These are phyloP conservation scores for Aphidius ervi DNA, from an alignment of 1,140 invertebrate species.

Conservation along the genomic window DNA sequence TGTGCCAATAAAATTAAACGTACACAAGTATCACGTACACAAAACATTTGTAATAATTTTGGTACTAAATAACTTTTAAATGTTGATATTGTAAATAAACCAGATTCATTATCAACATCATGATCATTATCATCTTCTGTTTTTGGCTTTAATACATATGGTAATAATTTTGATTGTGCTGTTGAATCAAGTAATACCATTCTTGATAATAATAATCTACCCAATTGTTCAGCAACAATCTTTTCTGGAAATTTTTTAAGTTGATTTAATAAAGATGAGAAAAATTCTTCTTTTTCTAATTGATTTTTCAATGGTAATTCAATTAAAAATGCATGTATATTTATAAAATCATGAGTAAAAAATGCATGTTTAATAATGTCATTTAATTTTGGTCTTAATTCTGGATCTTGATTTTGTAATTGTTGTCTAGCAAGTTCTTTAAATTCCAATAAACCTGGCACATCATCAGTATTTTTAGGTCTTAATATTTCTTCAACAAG, in stretches of 20 bases:
- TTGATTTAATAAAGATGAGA: slow-evolving; percentile 63
- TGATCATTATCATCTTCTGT: slow-evolving; percentile 4
- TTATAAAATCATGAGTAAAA: slow-evolving; percentile 79
- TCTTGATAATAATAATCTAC: slow-evolving; percentile 70
- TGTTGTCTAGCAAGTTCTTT: slow-evolving; percentile 62
- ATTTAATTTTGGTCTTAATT: slow-evolving; percentile 59
- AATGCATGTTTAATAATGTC: slow-evolving; percentile 67
- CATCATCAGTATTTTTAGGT: slow-evolving; percentile 59
- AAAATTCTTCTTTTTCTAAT: slow-evolving; percentile 72
- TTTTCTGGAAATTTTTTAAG: slow-evolving; percentile 70
- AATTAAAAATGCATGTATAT: slow-evolving; percentile 74
- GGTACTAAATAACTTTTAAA: slow-evolving; percentile 70
- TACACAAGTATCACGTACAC: slow-evolving; percentile 72
- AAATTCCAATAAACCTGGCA: slow-evolving; percentile 65
- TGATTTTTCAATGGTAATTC: slow-evolving; percentile 75
- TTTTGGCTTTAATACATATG: slow-evolving; percentile 68
- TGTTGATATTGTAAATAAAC: slow-evolving; percentile 61
- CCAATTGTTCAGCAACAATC: slow-evolving; percentile 72
- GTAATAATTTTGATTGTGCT: slow-evolving; percentile 70
- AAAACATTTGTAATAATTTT: slow-evolving; percentile 71
- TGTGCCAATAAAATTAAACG: slow-evolving; percentile 66
- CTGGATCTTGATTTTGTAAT: slow-evolving; percentile 60
- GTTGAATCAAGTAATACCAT: slow-evolving; percentile 76
- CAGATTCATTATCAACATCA: slow-evolving; percentile 42
- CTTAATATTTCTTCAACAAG: slow-evolving; percentile 70